These are phyloP conservation scores for Danio tinwini DNA, from an alignment of 2,797 vertebrate species.

Conservation along the genomic window DNA sequence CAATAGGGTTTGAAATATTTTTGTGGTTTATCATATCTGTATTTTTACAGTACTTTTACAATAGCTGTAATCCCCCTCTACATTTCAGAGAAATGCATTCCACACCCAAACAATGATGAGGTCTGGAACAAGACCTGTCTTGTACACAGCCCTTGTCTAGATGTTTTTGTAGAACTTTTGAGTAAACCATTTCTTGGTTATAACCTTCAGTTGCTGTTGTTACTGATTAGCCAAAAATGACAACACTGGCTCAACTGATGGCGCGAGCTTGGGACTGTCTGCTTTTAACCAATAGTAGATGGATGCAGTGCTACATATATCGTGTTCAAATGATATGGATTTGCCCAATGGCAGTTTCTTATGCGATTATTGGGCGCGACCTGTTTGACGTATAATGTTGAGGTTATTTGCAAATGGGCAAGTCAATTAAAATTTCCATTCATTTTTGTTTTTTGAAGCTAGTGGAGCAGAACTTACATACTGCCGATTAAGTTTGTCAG, in stretches of 20 bases:
- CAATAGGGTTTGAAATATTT: no score
- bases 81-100: slow-evolving; percentile 17
- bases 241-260: neutral
- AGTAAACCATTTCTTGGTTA: neutral
- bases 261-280: neutral
- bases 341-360: no score
- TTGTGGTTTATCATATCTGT: no score
- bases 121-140: slow-evolving; percentile 17
- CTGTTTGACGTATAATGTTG: no score
- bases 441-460: neutral
- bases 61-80: neutral
- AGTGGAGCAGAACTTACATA: neutral
- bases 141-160: neutral
- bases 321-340: no score
- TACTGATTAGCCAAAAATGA: neutral
- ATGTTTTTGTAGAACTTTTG: neutral
- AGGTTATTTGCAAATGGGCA: no score
- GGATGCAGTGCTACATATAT: neutral
- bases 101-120: slow-evolving; percentile 4
- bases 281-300: neutral
- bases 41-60: no score
- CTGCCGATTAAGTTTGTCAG: neutral
- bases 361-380: no score
- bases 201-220: neutral
- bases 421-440: neutral